A percentile compares a stretch with the other conserved stretches of the same genome.
These are phyloP conservation scores for Trachythela sp. DNA, from an alignment of 64 coral and sea anemone species.

Conservation along the genomic window DNA sequence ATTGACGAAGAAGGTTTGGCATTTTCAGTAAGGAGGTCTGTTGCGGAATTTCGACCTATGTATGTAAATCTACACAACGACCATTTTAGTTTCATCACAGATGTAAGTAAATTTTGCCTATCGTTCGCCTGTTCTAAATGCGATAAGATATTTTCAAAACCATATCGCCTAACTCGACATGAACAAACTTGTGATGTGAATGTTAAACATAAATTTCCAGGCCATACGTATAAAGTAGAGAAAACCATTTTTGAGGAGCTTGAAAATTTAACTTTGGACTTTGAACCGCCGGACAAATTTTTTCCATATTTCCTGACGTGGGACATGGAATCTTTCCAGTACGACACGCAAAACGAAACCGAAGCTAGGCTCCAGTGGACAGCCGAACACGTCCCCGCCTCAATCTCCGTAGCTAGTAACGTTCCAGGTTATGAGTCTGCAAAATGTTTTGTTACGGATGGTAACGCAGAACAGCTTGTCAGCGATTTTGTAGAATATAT, in stretches of 20 bases:
- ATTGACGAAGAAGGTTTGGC: neutral
- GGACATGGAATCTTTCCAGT: neutral
- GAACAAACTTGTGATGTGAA: neutral
- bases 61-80: neutral
- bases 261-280: neutral
- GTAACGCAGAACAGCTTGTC: neutral
- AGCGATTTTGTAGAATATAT: neutral
- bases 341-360: neutral
- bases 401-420: neutral
- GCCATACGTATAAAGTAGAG: neutral
- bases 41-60: neutral
- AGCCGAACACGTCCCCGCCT: neutral
- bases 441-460: neutral
- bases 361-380: neutral
- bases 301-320: neutral
- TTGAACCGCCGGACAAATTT: neutral
- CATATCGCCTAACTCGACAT: neutral
- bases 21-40: neutral
- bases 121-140: neutral
- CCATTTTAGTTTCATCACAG: conserved; percentile 11
- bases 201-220: conserved; percentile 14
- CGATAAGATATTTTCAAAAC: neutral
- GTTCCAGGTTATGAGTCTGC: neutral
- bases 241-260: conserved; percentile 1
- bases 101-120: neutral